Evolutionary conservation across 1,140 invertebrate genomes (phyloP).

Genomic region (Drosophila rhopaloa): DNA sequence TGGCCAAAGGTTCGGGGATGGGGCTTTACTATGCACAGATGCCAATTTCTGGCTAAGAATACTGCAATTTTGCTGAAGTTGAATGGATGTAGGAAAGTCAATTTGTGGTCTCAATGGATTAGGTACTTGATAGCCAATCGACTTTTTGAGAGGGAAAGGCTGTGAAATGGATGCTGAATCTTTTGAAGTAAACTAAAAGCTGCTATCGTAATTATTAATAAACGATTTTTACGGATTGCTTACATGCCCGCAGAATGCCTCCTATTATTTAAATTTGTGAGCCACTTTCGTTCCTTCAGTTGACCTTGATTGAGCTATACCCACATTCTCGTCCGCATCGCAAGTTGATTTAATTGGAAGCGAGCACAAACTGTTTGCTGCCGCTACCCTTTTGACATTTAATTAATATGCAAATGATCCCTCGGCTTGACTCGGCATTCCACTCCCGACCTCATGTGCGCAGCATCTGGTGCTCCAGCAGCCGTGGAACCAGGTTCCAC

Average conservation of each 20-base stretch:
- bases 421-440: constrained; percentile 22
- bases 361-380: constrained; percentile 41
- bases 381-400: constrained; percentile 73
- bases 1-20: not conserved
- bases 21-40: constrained; percentile 2
- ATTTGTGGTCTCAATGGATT: not conserved
- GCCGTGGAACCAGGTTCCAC: constrained; percentile 10
- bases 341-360: constrained; percentile 53
- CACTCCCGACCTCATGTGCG: constrained; percentile 8
- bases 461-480: constrained; percentile 32
- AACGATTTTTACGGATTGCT: too few species aligned
- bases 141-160: not conserved
- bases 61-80: constrained; percentile 1
- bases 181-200: too few species aligned
- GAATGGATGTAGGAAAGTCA: not conserved
- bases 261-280: not conserved
- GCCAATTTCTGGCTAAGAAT: constrained; percentile 4
- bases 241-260: too few species aligned
- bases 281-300: not conserved
- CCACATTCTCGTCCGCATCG: constrained; percentile 1
- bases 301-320: constrained; percentile 28
- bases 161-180: not conserved
- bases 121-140: not conserved
- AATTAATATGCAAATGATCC: constrained; percentile 77
- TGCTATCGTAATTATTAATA: too few species aligned